Evolutionary conservation across 2,113 vertebrate genomes (phyloP).

Genomic region (Heptranchias perlo): DNA sequence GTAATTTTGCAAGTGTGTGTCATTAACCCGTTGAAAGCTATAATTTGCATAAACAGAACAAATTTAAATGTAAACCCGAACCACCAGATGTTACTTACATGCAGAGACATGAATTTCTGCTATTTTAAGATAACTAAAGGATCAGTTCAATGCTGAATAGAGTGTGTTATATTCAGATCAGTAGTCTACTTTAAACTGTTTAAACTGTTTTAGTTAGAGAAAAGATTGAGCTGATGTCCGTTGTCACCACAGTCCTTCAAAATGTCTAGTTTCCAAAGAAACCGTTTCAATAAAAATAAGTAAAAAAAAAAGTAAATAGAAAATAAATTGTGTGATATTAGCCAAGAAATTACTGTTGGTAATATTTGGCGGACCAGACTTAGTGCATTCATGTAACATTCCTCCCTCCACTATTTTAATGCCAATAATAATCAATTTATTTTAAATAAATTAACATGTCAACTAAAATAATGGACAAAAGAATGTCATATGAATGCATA

Average conservation of each 20-base stretch:
- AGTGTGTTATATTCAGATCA: conserved; percentile 21
- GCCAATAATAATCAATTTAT: neutral
- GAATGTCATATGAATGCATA: neutral
- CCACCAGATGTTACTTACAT: conserved; percentile 25
- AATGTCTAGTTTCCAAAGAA: conserved; percentile 28
- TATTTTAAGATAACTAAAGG: conserved; percentile 27
- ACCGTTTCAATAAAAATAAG: neutral
- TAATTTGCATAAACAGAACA: conserved; percentile 37
- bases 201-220: conserved; percentile 19
- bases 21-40: conserved; percentile 29
- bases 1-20: conserved; percentile 1
- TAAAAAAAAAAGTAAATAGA: conserved; percentile 13
- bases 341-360: neutral
- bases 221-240: neutral
- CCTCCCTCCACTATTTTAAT: neutral
- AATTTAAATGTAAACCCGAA: conserved; percentile 31
- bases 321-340: neutral
- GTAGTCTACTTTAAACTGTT: conserved; percentile 31
- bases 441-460: neutral
- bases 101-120: conserved; percentile 26
- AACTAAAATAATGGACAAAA: neutral
- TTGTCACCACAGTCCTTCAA: conserved; percentile 14
- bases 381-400: neutral
- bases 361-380: no score
- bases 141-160: conserved; percentile 16